Evolutionary conservation across 2,888 invertebrate genomes (phyloP), one percentile per base, ranked within the genome.

Genomic region (Steinernema hermaphroditum): DNA sequence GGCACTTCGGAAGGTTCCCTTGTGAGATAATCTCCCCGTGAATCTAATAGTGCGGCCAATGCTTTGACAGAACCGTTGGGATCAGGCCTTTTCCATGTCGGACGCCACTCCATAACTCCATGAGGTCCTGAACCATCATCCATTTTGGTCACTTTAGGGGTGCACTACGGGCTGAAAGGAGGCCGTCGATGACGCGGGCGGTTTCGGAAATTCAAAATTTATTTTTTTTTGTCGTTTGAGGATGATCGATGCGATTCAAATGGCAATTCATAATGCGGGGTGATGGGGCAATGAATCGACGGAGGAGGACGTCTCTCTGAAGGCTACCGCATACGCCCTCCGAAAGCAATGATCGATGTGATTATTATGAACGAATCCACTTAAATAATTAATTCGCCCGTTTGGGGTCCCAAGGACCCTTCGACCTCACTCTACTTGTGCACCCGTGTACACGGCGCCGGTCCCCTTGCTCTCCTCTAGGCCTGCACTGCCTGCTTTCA

Each of bases 281-380:
- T 16, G 46, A 46, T n/a, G 46, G 16, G 24, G 9, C n/a, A 16
- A 2, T 6, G 54, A 4, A 16, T 4, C 27, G 54, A 6, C 24
- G 27, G 54, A 27, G 19, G 6, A 4, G 24, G 54, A 22, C 54
- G 54, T 22, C 19, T 16, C 9, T 27, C 27, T 16, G n/a, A n/a
- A n/a, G 19, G 54, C 24, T 54, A 54, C 54, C 54, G 54, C 27
- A 54, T 27, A 54, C 9, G 24, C 24, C n/a, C n/a, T n/a, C n/a
- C n/a, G n/a, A 54, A 24, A 27, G 27, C 22, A 6, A 54, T 54
- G 54, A 54, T 54, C 54, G 54, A 54, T 54, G 54, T 27, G 54
- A 54, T 54, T 54, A 54, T 22, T 27, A 46, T 27, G 54, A 54
- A 27, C 19, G 54, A 22, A 22, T 54, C 54, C 24, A 16, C 54